Base-by-base conservation (phyloP, 1,140 invertebrate species). In the Diorhabda elongata region DNA sequence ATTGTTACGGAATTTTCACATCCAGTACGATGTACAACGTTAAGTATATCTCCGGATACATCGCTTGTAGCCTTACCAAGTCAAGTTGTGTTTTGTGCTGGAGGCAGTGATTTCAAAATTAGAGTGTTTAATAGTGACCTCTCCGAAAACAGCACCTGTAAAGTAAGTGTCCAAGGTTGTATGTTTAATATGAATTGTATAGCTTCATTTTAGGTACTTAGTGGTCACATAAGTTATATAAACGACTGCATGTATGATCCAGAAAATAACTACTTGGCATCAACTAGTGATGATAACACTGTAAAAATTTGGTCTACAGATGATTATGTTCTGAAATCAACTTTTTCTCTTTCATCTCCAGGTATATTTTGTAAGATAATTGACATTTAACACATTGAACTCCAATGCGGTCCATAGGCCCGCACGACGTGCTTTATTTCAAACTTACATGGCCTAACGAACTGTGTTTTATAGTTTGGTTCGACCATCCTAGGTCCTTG, bases 271-370 rank as follows among this genome's bases (percentile, higher is more conserved):
- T 83, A 86, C 65, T 74, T 93, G 56, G 91, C 89, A 11, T 92
- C 90, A 57, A 88, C 88, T 7, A 90, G 91, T 69, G 91, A 93
- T 81, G 92, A 93, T 79, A 86, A 88, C 58, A 90, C 89, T 0
- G 92, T 90, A 77, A 85, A 87, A 74, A 79, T 93, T 41, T 93
- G 91, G 90, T 82, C 80, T 58, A 77, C 83, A 58, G 84, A 87
- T 57, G 84, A 84, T 63, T 81, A 83, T 69, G 83, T 85, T 75
- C 85, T 83, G 71, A 75, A 84, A 42, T 80, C 83, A 52, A 86
- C 83, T 41, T 89, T 92, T 78, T 83, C 84, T 64, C 80, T 93
- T 6, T 85, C 85, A n/a, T 90, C 90, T 5, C 86, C 91, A 68
- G 88, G 87, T 57, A 82, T 43, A 60, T 70, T 26, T 26, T 26